Evolutionary conservation across 2,888 invertebrate species (phyloP), one percentile per base, ranked within the genome.

Genomic region (Zaprionus bogoriensis): DNA sequence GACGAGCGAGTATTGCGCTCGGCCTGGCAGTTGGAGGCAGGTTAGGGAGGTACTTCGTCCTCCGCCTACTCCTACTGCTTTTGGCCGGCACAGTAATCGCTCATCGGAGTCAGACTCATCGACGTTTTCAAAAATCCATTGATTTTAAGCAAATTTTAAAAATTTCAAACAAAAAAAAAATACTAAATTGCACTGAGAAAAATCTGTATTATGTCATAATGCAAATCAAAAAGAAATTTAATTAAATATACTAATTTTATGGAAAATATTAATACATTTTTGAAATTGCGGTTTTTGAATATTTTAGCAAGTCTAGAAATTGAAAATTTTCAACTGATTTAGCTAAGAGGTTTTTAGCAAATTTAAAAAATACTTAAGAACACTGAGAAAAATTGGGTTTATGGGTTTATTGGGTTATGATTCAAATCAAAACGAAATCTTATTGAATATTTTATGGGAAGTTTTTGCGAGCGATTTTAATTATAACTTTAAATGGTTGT

Each of bases 131-230:
- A 4, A 14, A 14, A 14, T 22, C 17, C n/a, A 27, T 5, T 12
- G 4, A 17, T 55, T 50, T 58, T 17, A 22, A 19, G 17, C 41
- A 55, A 50, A 47, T 39, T 36, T 14, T 9, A 12, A 46, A 55
- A 50, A 47, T 39, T 36, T 14, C 9, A 12, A 51, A 54, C 47
- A 19, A n/a, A 17, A 9, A 30, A 30, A 39, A 39, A 14, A 5
- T 30, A 10, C 30, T 23, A 23, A 17, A 20, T 7, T 38, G 23
- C 10, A 7, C 23, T 14, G 9, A 9, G 10, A 22, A 36, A 51
- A 47, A 48, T 27, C 17, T 27, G 10, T n/a, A 47, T 14, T 4
- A 28, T 25, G 20, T 30, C 2, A 17, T 44, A 36, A 44, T 44
- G 46, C 19, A 42, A 45, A 59, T 46, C 23, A 10, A 41, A 25